Evolutionary conservation across 2,888 invertebrate species (phyloP).

Genomic region (Drosophila emarginata): DNA sequence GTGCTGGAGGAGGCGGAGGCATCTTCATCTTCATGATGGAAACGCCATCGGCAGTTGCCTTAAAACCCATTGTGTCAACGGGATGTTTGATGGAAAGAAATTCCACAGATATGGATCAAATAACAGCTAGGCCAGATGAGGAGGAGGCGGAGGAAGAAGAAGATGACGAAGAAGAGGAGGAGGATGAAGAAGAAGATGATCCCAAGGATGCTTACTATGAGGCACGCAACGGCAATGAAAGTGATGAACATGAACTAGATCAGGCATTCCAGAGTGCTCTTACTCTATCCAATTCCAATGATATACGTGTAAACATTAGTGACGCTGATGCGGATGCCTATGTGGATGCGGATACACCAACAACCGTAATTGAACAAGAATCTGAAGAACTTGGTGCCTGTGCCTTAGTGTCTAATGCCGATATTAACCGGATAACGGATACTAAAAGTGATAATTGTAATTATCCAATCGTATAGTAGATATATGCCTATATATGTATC

Average conservation of each 20-base stretch:
- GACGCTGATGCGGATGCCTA: constrained; percentile 32
- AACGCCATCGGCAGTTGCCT: constrained; percentile 43
- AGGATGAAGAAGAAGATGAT: constrained; percentile 63
- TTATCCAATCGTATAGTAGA: constrained; percentile 13
- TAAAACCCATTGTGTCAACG: constrained; percentile 37
- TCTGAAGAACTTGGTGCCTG: constrained; percentile 10
- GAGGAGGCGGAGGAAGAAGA: constrained; percentile 55
- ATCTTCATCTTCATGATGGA: constrained; percentile 51
- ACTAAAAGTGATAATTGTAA: constrained; percentile 60
- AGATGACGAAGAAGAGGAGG: constrained; percentile 40
- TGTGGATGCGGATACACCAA: constrained; percentile 17
- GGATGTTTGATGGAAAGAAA: constrained; percentile 28
- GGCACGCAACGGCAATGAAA: constrained; percentile 70
- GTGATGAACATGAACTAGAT: constrained; percentile 76
- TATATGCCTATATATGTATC: background rate
- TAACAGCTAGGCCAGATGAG: constrained; percentile 20
- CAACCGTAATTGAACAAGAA: background rate
- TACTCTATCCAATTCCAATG: constrained; percentile 57
- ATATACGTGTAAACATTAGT: constrained; percentile 63
- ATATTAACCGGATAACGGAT: constrained; percentile 10
- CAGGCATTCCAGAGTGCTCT: constrained; percentile 67
- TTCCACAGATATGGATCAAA: constrained; percentile 44
- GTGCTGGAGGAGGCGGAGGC: constrained; percentile 35
- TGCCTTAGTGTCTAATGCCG: constrained; percentile 3
- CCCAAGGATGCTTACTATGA: constrained; percentile 74